phyloP scores from a whole-genome alignment of 1,140 invertebrate species.

The Anastrepha ludens region DNA sequence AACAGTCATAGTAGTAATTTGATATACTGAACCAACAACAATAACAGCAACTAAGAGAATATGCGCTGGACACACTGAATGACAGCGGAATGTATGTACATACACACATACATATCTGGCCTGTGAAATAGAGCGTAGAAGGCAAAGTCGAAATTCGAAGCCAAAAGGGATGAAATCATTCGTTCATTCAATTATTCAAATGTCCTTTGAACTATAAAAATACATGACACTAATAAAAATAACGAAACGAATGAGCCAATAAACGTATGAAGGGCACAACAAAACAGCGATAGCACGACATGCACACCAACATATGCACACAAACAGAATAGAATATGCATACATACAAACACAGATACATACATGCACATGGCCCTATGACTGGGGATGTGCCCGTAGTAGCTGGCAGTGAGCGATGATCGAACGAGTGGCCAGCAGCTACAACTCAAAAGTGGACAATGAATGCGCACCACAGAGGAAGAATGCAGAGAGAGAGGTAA shows the following conservation, averaged over 20 bases:
- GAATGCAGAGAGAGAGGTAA: background rate
- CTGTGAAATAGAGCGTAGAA: constrained; percentile 2
- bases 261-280: constrained; percentile 67
- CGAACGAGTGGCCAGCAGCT: background rate
- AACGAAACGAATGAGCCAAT: constrained; percentile 62
- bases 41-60: background rate
- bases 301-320: background rate
- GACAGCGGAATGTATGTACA: background rate
- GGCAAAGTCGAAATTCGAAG: constrained; percentile 19
- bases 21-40: constrained; percentile 48
- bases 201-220: constrained; percentile 75
- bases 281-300: background rate
- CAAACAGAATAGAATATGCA: no score
- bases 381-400: background rate
- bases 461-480: background rate
- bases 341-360: background rate
- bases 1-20: constrained; percentile 47
- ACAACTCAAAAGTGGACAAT: background rate
- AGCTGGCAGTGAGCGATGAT: constrained; percentile 17
- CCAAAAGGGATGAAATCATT: constrained; percentile 74
- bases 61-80: background rate
- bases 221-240: constrained; percentile 75
- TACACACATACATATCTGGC: background rate
- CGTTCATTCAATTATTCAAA: constrained; percentile 75
- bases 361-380: background rate